Evolutionary conservation across 2,797 vertebrate species (phyloP), one percentile per base, ranked within the genome.

Genomic region (Rhodeus uyekii): DNA sequence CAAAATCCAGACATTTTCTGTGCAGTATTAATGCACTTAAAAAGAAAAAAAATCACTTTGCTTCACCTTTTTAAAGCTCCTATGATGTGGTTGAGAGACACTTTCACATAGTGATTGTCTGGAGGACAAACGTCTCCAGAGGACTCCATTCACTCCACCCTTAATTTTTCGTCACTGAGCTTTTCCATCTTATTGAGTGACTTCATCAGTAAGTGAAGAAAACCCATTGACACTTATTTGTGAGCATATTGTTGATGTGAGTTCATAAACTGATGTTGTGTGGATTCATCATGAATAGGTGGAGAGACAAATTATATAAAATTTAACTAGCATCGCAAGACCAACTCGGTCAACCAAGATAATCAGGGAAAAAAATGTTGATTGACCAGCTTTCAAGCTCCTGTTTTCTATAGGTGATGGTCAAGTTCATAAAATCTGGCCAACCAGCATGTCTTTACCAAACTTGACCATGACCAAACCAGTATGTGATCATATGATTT

Each of bases 61-160:
- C 19, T 34, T 39, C 27, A 29, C 12, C 48, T 39, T 44, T 77
- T 71, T 36, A 50, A 80, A 38, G 42, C 68, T 29, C 34, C 78
- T 86, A 81, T 55, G 32, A 3, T 18, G 46, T 58, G 44, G 19
- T 67, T 67, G 22, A 67, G 60, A 64, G 36, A 53, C 44, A 65
- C 60, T 75, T 74, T 55, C 34, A 82, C 63, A 48, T 65, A 55
- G 42, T 64, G 32, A 53, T 88, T 2, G 89, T 84, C 10, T 89
- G 88, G 78, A 86, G 88, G 22, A 93, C 60, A 1, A 68, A 78
- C 84, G 91, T 89, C 84, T 85, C 82, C 84, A 78, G 90, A 92
- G 18, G 88, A 87, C 5, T 93, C 46, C 16, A 19, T 19, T 48
- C 46, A 48, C 46, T 48, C 22, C 24, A 88, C 87, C 18, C 88